Base-by-base conservation (phyloP, 2,888 invertebrate species). In the Leptinotarsa juncta region DNA sequence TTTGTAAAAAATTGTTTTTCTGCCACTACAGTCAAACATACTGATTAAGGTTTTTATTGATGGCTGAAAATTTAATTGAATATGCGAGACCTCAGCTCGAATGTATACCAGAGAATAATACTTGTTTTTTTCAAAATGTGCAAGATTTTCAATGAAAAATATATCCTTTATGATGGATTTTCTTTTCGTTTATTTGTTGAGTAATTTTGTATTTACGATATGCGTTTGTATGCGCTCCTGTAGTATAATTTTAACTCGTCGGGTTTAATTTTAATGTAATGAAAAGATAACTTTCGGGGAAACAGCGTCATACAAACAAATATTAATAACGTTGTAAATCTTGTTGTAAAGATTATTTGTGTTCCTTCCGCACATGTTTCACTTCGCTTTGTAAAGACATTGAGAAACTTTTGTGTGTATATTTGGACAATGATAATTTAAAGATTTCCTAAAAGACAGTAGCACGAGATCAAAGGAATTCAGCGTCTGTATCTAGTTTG, bases 261-360 rank as follows among this genome's bases (percentile, higher is more conserved):
- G 48, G 20, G 67, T 69, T 73, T 70, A 71, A 66, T 71, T 73
- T 71, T 67, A 73, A 71, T 69, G 66, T 67, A 73, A 71, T 69
- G 66, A 72, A 74, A 74, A 68, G 77, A 77, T 77, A 72, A 76
- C 67, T 70, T 77, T 72, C 57, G 23, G 68, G 71, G 70, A 57
- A 67, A 68, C 75, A 49, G 68, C 67, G 73, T 66, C 62, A 60
- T 72, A 72, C 73, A 76, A 77, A 78, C 75, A 77, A 76, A 79
- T 69, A 77, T 79, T 76, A 74, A 73, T 72, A 73, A 77, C 72
- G 77, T 70, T 73, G 77, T 79, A 77, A 79, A 79, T 79, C 76
- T 73, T 65, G 15, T 20, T 20, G 20, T 20, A 20, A 20, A 69
- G 69, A 68, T 69, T 79, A 77, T 79, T 79, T 77, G 70, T 77